phyloP scores from a whole-genome alignment of 2,797 vertebrate genomes.

The Falco novaeseelandiae region DNA sequence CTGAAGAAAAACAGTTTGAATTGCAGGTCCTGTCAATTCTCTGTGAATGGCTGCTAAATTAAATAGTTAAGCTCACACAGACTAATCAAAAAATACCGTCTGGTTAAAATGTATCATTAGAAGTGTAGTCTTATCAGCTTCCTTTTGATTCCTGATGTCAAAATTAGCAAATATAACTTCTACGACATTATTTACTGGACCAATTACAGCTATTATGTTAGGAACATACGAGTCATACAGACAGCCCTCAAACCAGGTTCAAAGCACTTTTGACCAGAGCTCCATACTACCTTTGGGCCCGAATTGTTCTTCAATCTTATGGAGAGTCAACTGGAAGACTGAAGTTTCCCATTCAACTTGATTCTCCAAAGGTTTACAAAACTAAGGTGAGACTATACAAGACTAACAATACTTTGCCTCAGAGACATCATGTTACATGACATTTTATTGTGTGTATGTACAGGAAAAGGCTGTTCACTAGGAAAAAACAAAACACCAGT shows the following conservation, averaged over 20 bases:
- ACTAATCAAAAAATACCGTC: background rate
- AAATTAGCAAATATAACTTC: background rate
- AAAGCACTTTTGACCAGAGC: background rate
- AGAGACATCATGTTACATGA: fast-evolving
- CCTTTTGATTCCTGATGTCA: background rate
- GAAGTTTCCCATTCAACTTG: background rate
- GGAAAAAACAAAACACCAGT: constrained; percentile 24
- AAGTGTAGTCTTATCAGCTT: background rate
- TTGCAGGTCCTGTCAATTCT: background rate
- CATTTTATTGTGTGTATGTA: background rate
- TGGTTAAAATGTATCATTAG: background rate
- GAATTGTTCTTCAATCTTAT: background rate
- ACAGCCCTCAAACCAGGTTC: background rate
- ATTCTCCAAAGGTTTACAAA: background rate
- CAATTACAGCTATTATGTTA: background rate
- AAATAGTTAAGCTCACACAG: background rate
- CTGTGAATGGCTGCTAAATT: background rate
- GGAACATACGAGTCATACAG: background rate
- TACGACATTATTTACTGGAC: background rate
- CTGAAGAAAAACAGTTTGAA: background rate
- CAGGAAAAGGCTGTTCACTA: constrained; percentile 26
- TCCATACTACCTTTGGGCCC: background rate
- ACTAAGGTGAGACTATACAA: too few relatives aligned
- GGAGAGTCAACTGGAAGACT: background rate
- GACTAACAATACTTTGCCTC: background rate